A percentile compares a stretch with the other conserved stretches of the same genome.
These are phyloP conservation scores for Pharmacophagus antenor DNA, from an alignment of 2,888 invertebrate genomes.

Conservation along the genomic window DNA sequence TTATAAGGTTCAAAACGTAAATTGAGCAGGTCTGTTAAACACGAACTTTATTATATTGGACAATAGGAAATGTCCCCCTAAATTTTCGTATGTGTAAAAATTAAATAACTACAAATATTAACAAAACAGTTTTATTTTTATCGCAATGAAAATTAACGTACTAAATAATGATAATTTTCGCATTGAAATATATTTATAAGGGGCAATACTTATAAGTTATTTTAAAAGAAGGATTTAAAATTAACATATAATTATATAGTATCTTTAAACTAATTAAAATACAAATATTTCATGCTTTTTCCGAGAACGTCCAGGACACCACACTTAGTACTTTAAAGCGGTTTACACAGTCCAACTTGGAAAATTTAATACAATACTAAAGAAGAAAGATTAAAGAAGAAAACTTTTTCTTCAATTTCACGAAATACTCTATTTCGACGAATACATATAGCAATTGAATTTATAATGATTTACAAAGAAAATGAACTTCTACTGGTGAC, in stretches of 20 bases:
- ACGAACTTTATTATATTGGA: slow-evolving; percentile 12
- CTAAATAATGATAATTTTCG: not conserved
- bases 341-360: not conserved
- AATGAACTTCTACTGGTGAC: no score
- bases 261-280: not conserved
- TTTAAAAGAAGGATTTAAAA: not conserved
- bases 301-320: no score
- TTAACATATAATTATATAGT: not conserved
- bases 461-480: no score
- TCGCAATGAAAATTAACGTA: not conserved
- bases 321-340: not conserved
- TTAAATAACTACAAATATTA: not conserved
- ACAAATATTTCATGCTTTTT: not conserved
- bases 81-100: not conserved
- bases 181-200: not conserved
- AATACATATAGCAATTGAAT: no score
- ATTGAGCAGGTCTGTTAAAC: slow-evolving; percentile 9
- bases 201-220: not conserved
- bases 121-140: not conserved
- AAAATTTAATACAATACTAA: no score
- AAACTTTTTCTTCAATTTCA: no score
- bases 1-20: slow-evolving; percentile 8
- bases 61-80: slow-evolving; percentile 2
- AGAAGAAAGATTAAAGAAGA: no score
- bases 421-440: no score